These are phyloP conservation scores for Sinonovacula constricta DNA, from an alignment of 1,140 invertebrate species.

Conservation along the genomic window DNA sequence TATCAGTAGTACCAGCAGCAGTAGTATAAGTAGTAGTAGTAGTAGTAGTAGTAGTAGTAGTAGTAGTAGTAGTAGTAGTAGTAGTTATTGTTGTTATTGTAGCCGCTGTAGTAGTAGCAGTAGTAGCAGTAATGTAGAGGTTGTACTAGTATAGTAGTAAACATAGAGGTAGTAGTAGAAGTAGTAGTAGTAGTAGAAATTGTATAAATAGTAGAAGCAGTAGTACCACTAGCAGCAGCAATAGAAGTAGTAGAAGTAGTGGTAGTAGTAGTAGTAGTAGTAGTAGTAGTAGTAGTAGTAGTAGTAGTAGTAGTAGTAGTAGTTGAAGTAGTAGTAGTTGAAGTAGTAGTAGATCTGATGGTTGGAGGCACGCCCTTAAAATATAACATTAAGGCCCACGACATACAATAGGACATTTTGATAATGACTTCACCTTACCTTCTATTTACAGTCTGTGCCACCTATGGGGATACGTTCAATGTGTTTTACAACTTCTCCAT, in stretches of 20 bases:
- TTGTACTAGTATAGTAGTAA: too few species aligned
- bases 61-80: slow-evolving; percentile 55
- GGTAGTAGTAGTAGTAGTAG: slow-evolving; percentile 4
- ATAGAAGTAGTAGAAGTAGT: background rate
- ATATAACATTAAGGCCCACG: too few species aligned
- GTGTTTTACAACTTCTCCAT: too few species aligned
- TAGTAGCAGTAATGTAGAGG: slow-evolving; percentile 18
- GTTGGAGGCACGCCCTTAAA: too few species aligned
- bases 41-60: slow-evolving; percentile 54
- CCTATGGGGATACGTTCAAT: too few species aligned
- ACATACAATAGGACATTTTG: too few species aligned
- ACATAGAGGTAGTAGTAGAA: background rate
- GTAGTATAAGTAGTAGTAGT: slow-evolving; percentile 54
- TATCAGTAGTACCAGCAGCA: too few species aligned
- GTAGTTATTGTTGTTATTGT: slow-evolving; percentile 49
- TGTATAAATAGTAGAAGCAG: too few species aligned
- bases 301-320: slow-evolving; percentile 1
- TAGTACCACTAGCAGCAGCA: background rate
- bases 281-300: background rate
- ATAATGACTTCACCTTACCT: too few species aligned
- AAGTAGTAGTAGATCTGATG: slow-evolving; percentile 1
- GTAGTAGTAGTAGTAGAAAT: background rate
- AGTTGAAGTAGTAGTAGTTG: background rate
- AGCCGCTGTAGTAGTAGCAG: slow-evolving; percentile 49
- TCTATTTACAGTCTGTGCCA: too few species aligned